Evolutionary conservation across 2,888 invertebrate genomes (phyloP).

Genomic region (Scaeva pyrastri): DNA sequence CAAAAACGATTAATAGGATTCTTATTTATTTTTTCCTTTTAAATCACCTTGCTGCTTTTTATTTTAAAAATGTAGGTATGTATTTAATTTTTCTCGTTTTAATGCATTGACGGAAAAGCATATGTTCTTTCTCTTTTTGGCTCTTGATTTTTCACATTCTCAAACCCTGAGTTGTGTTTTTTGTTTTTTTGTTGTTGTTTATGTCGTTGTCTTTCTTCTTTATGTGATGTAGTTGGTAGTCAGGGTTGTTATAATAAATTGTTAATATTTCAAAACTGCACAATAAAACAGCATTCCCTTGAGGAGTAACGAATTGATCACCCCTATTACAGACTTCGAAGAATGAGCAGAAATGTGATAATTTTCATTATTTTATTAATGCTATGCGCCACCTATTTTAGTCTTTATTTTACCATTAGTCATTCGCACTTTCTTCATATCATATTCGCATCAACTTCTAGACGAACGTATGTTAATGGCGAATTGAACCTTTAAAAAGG

Average conservation of each 20-base stretch:
- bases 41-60: constrained; percentile 61
- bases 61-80: neutral
- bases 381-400: too few species aligned
- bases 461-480: too few species aligned
- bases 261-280: too few species aligned
- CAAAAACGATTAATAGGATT: constrained; percentile 37
- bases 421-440: too few species aligned
- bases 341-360: too few species aligned
- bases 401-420: too few species aligned
- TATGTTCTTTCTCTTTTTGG: constrained; percentile 57
- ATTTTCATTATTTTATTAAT: too few species aligned
- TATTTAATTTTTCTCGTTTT: constrained; percentile 59
- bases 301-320: too few species aligned
- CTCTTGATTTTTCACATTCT: constrained; percentile 61
- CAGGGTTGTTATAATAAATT: constrained; percentile 8
- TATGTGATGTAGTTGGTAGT: constrained; percentile 29
- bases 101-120: constrained; percentile 35
- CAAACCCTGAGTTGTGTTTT: constrained; percentile 18
- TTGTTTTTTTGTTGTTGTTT: constrained; percentile 43
- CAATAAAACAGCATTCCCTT: too few species aligned
- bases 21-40: constrained; percentile 10
- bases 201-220: constrained; percentile 38
- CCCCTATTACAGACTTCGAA: too few species aligned
- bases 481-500: too few species aligned
- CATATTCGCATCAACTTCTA: too few species aligned